Conservation (phyloP, 2,888 invertebrate species). For the Torymus aiolomorphi region DNA sequence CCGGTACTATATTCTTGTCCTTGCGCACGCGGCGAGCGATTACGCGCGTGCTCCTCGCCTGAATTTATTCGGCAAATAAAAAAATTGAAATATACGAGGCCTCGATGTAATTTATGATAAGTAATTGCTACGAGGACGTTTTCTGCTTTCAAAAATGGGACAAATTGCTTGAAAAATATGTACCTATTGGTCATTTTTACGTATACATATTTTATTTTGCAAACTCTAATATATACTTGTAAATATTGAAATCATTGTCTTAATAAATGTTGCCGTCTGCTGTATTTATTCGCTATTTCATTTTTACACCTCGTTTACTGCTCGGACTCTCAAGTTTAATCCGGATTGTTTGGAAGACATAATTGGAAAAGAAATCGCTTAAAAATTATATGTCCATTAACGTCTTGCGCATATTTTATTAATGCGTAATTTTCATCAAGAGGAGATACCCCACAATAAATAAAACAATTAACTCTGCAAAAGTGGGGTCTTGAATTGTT, state of each 20-base stretch:
- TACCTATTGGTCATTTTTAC: background rate
- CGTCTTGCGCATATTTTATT: too few relatives aligned
- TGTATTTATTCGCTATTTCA: too few relatives aligned
- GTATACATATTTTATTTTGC: background rate
- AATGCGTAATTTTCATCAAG: too few relatives aligned
- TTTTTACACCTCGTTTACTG: too few relatives aligned
- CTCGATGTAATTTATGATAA: conserved; percentile 31
- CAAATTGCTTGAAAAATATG: background rate
- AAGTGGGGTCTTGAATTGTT: background rate
- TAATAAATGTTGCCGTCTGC: too few relatives aligned
- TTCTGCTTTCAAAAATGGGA: conserved; percentile 1
- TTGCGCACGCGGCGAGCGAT: background rate
- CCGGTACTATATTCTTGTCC: conserved; percentile 16
- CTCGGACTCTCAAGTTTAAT: too few relatives aligned
- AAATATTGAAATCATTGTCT: too few relatives aligned
- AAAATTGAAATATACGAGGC: conserved; percentile 28
- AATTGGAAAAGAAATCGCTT: too few relatives aligned
- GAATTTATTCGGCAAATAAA: conserved; percentile 43
- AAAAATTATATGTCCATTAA: too few relatives aligned
- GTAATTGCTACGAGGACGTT: conserved; percentile 8
- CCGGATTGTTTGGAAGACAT: too few relatives aligned
- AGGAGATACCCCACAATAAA: background rate
- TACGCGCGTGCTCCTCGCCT: conserved; percentile 14
- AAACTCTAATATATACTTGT: background rate
- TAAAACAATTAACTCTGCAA: conserved; percentile 5